A percentile compares a stretch with the other conserved stretches of the same genome.
Evolutionary conservation across 2,888 invertebrate species (phyloP).

Genomic region (Pseudococcus longispinus): DNA sequence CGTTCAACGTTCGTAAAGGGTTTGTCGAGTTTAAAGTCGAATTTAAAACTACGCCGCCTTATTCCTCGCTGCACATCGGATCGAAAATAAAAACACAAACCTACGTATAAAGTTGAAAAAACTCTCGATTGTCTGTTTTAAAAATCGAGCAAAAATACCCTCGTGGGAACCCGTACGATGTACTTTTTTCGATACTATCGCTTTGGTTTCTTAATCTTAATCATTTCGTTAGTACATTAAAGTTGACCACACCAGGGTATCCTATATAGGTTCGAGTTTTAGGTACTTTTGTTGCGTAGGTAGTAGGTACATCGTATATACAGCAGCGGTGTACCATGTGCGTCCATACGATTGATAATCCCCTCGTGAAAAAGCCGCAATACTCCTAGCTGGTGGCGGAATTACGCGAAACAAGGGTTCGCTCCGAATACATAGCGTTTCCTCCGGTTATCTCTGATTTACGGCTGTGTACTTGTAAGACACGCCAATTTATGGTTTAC

Average conservation of each 20-base stretch:
- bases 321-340: background rate
- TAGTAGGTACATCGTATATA: background rate
- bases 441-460: constrained; percentile 13
- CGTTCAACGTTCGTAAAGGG: background rate
- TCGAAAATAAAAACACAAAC: background rate
- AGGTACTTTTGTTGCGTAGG: background rate
- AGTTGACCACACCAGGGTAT: background rate
- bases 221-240: constrained; percentile 12
- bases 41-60: background rate
- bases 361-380: background rate
- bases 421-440: background rate
- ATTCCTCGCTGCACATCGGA: background rate
- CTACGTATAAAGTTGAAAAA: background rate
- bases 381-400: background rate
- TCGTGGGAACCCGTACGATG: background rate
- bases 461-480: constrained; percentile 7
- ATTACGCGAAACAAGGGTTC: constrained; percentile 26
- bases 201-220: constrained; percentile 18
- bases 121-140: background rate
- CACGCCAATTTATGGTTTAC: constrained; percentile 16
- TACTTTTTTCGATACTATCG: background rate
- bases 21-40: background rate
- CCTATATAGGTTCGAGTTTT: background rate
- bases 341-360: constrained; percentile 1
- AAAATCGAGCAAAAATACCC: background rate